Percentiles rank a stretch among this genome's conserved stretches.
phyloP scores from a whole-genome alignment of 2,797 vertebrate species.

The Notamacropus eugenii region DNA sequence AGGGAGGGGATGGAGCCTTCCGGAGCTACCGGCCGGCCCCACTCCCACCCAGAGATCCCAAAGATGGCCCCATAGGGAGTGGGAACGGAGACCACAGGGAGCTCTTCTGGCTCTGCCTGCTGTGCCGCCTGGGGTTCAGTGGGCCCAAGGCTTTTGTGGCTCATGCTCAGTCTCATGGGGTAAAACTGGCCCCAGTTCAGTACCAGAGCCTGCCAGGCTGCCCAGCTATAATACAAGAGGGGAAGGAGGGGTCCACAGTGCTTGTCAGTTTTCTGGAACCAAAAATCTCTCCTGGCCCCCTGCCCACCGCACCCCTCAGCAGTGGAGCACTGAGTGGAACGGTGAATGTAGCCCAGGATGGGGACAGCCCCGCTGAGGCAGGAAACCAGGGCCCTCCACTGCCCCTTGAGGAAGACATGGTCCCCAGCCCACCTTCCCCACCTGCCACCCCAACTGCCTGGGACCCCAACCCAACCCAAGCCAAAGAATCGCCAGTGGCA shows the following conservation, averaged over 20 bases:
- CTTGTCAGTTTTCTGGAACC: conserved; percentile 84
- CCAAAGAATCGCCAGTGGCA: conserved; percentile 82
- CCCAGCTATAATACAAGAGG: conserved; percentile 80
- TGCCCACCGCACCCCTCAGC: conserved; percentile 56
- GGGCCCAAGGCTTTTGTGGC: conserved; percentile 69
- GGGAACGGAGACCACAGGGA: conserved; percentile 50
- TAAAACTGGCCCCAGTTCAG: conserved; percentile 71
- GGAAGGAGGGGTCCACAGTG: conserved; percentile 54
- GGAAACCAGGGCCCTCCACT: conserved; percentile 56
- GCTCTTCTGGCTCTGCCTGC: conserved; percentile 81
- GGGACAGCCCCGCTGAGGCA: conserved; percentile 47
- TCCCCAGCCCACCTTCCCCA: conserved; percentile 70
- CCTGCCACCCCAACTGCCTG: conserved; percentile 65
- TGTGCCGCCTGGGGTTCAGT: conserved; percentile 81
- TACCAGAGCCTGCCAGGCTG: conserved; percentile 71
- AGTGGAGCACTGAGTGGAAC: conserved; percentile 56
- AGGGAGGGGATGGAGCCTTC: conserved; percentile 79
- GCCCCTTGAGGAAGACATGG: conserved; percentile 58
- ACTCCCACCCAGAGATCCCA: conserved; percentile 81
- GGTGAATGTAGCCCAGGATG: conserved; percentile 51
- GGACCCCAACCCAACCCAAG: conserved; percentile 81
- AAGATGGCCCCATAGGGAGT: conserved; percentile 80
- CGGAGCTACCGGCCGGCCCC: conserved; percentile 80
- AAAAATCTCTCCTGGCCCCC: conserved; percentile 71
- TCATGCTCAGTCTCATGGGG: conserved; percentile 77